Conservation (phyloP, 2,113 vertebrate species). For the Trematocara marginatum region DNA sequence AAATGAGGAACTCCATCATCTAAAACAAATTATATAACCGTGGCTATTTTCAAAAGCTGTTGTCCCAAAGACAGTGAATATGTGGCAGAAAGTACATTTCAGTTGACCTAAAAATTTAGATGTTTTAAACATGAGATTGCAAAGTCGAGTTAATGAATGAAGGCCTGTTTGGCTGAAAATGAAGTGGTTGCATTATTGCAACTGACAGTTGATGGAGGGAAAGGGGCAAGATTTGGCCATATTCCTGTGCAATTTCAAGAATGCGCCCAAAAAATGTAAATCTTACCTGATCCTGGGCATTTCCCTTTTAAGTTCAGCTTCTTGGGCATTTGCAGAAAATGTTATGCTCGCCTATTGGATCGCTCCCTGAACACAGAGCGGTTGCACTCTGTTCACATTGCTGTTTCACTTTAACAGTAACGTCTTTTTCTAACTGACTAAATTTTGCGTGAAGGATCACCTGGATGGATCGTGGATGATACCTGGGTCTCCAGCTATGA, state of each 20-base stretch:
- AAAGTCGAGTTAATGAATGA: neutral
- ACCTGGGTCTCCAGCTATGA: neutral
- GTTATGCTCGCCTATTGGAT: neutral
- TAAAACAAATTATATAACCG: accelerated
- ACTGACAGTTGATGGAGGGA: neutral
- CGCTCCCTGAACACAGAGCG: accelerated
- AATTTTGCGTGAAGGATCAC: neutral
- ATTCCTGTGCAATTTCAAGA: neutral
- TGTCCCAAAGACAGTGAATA: neutral
- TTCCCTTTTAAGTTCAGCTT: neutral
- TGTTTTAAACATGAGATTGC: neutral
- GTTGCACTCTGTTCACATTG: accelerated
- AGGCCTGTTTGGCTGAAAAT: neutral
- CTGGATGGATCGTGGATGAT: accelerated
- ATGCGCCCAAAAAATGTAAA: neutral
- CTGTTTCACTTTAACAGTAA: accelerated
- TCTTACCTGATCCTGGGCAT: neutral
- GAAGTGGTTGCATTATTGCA: neutral
- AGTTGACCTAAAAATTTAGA: neutral
- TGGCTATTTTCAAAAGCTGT: neutral
- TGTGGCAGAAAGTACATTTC: neutral
- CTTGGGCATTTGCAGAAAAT: neutral
- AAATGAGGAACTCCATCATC: neutral
- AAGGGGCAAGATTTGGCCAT: neutral
- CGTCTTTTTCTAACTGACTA: accelerated